A percentile compares a stretch with the other conserved stretches of the same genome.
Conservation (phyloP, 2,797 vertebrate genomes). For the Apodemus agrarius region DNA sequence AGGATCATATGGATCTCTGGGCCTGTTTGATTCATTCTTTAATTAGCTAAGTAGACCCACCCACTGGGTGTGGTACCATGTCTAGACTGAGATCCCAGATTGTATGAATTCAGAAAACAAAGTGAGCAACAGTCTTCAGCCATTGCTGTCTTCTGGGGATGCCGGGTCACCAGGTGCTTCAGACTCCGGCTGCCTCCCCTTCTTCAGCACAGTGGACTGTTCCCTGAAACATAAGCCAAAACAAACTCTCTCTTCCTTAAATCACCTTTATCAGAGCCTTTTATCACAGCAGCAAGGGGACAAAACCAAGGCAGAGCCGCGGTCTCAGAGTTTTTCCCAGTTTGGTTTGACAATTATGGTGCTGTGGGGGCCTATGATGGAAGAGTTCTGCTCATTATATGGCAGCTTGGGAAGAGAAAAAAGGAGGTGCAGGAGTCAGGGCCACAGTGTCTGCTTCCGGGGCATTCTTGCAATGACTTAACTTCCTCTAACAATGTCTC, state of each 20-base stretch:
- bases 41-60: background rate
- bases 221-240: background rate
- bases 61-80: background rate
- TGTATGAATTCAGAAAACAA: background rate
- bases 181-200: background rate
- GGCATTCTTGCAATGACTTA: background rate
- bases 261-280: background rate
- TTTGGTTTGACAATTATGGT: background rate
- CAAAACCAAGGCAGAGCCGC: background rate
- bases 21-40: background rate
- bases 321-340: background rate
- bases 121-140: background rate
- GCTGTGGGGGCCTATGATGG: too few relatives aligned
- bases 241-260: background rate
- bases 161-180: too few relatives aligned
- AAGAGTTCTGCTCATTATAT: fast-evolving
- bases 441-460: background rate
- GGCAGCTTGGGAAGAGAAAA: too few relatives aligned
- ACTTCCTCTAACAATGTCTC: background rate
- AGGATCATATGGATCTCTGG: background rate
- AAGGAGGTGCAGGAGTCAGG: background rate
- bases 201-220: background rate
- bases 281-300: background rate
- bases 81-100: background rate
- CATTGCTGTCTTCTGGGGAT: background rate